Evolutionary conservation across 2,113 vertebrate species (phyloP).

Genomic region (Podiceps cristatus): DNA sequence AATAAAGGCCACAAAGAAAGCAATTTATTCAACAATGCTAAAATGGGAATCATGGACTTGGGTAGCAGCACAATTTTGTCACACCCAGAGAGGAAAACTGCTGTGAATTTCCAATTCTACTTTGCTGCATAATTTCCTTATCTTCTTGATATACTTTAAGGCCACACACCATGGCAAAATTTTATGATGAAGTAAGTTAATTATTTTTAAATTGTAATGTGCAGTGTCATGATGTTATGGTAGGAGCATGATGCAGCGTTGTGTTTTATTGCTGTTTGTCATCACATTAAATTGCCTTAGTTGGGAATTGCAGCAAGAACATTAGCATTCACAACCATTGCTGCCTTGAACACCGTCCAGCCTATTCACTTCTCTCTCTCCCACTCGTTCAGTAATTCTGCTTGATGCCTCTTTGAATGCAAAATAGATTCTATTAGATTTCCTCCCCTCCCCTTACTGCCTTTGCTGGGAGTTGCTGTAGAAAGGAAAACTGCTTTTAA

Average conservation of each 20-base stretch:
- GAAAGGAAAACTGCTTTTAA: neutral
- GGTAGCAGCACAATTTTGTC: neutral
- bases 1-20: neutral
- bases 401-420: constrained; percentile 4
- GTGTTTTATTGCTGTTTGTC: neutral
- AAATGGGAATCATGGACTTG: accelerated
- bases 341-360: neutral
- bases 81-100: neutral
- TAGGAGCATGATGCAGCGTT: neutral
- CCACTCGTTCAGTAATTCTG: neutral
- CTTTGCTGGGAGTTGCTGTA: neutral
- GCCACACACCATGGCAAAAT: neutral
- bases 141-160: neutral
- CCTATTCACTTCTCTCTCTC: neutral
- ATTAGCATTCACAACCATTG: neutral
- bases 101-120: neutral
- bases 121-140: neutral
- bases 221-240: neutral
- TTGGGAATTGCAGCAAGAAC: neutral
- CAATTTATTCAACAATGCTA: neutral
- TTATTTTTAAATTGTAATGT: neutral
- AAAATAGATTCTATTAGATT: neutral
- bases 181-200: neutral
- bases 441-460: neutral
- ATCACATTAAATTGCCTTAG: neutral